phyloP scores from a whole-genome alignment of 2,888 invertebrate genomes.

The Conops quadrifasciatus region DNA sequence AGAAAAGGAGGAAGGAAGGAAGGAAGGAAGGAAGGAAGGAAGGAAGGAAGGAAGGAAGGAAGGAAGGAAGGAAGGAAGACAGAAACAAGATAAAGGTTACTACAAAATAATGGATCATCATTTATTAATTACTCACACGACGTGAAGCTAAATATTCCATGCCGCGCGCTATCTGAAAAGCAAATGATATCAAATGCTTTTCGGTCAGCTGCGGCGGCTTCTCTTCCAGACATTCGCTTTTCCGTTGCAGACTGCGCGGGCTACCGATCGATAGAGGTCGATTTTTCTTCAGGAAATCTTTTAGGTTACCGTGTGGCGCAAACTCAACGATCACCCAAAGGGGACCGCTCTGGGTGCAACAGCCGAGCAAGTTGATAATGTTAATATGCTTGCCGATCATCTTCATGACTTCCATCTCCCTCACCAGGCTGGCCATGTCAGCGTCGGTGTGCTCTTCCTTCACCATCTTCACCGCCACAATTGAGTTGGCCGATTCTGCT shows the following conservation, averaged over 20 bases:
- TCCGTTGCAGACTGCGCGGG: constrained; percentile 50
- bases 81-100: not conserved
- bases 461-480: constrained; percentile 98
- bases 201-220: constrained; percentile 71
- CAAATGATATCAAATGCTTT: constrained; percentile 94
- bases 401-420: constrained; percentile 99
- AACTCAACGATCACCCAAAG: constrained; percentile 89
- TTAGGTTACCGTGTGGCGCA: constrained; percentile 90
- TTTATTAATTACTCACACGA: constrained; percentile 65
- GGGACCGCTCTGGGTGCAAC: constrained; percentile 93
- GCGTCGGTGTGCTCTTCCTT: constrained; percentile 98
- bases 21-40: not conserved
- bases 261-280: constrained; percentile 54
- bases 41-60: not conserved
- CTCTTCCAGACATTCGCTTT: constrained; percentile 53
- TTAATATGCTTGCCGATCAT: constrained; percentile 97
- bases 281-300: constrained; percentile 91
- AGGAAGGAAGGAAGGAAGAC: not conserved
- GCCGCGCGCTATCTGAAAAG: constrained; percentile 95
- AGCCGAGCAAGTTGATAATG: constrained; percentile 95
- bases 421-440: constrained; percentile 95
- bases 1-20: not conserved
- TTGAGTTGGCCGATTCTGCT: constrained; percentile 53
- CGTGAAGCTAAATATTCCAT: constrained; percentile 98
- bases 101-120: not conserved